Conservation (phyloP, 1,140 invertebrate genomes). For the Lucilia sericata region DNA sequence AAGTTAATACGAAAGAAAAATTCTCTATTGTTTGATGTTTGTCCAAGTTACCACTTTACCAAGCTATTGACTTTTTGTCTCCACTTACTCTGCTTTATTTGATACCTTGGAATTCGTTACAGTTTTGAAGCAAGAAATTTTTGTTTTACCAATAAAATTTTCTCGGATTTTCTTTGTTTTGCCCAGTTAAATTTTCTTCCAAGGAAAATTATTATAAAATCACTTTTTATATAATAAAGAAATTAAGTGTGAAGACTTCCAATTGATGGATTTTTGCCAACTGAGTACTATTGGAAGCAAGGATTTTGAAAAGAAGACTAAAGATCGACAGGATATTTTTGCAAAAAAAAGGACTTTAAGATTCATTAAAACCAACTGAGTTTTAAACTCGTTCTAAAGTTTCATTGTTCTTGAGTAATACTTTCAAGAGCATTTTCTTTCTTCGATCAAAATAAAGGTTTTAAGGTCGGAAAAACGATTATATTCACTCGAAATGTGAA, state of each 20-base stretch:
- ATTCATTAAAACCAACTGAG: background rate
- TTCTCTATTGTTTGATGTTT: background rate
- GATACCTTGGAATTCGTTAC: constrained; percentile 12
- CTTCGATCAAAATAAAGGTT: constrained; percentile 20
- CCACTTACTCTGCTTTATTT: background rate
- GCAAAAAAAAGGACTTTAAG: background rate
- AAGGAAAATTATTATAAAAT: constrained; percentile 29
- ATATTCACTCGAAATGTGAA: constrained; percentile 22
- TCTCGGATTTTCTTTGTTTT: constrained; percentile 35
- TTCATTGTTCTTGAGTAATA: background rate
- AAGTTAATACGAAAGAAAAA: background rate
- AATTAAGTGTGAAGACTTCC: constrained; percentile 40
- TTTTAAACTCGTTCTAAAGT: constrained; percentile 22
- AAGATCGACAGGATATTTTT: background rate
- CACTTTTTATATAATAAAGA: constrained; percentile 37
- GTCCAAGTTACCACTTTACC: background rate
- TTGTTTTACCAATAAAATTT: constrained; percentile 40
- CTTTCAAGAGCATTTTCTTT: constrained; percentile 11
- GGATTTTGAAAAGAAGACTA: background rate
- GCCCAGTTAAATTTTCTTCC: background rate
- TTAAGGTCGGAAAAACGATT: constrained; percentile 36
- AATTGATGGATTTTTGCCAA: constrained; percentile 27
- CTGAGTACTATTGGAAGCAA: background rate
- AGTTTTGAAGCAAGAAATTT: constrained; percentile 14
- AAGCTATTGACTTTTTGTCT: background rate